Conservation (phyloP, 2,113 vertebrate species). For the Numenius arquata region DNA sequence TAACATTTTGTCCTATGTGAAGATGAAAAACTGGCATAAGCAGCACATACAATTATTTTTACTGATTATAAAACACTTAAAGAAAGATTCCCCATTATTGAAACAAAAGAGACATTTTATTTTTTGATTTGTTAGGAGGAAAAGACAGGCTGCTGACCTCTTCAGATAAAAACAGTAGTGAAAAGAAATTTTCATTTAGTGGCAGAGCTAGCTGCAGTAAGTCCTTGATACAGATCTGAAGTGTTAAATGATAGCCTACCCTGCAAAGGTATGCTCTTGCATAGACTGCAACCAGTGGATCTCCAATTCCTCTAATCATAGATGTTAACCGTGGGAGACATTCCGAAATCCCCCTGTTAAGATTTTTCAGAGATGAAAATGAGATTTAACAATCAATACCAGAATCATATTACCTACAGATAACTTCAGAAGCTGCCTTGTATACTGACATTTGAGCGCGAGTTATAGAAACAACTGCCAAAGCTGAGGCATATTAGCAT, state of each 20-base stretch:
- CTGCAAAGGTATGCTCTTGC: constrained; percentile 95
- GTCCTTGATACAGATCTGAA: background rate
- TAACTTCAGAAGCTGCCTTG: background rate
- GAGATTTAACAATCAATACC: background rate
- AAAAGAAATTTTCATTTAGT: background rate
- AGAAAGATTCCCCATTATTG: background rate
- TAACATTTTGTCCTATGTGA: no score
- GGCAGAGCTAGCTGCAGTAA: background rate
- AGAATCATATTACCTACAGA: background rate
- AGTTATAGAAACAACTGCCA: background rate
- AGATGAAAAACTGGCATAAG: background rate
- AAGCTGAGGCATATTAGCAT: background rate
- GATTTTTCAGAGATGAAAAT: constrained; percentile 15
- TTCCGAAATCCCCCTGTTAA: constrained; percentile 88
- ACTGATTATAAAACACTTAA: background rate
- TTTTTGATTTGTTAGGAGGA: background rate
- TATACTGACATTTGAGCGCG: background rate
- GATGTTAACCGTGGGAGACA: constrained; percentile 89
- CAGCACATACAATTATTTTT: background rate
- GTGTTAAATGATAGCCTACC: constrained; percentile 68
- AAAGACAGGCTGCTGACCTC: background rate
- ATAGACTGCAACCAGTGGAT: constrained; percentile 94
- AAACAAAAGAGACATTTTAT: background rate
- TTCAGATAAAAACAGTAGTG: background rate
- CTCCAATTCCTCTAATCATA: constrained; percentile 94